Evolutionary conservation across 1,140 invertebrate genomes (phyloP).

Genomic region (Manduca sexta): DNA sequence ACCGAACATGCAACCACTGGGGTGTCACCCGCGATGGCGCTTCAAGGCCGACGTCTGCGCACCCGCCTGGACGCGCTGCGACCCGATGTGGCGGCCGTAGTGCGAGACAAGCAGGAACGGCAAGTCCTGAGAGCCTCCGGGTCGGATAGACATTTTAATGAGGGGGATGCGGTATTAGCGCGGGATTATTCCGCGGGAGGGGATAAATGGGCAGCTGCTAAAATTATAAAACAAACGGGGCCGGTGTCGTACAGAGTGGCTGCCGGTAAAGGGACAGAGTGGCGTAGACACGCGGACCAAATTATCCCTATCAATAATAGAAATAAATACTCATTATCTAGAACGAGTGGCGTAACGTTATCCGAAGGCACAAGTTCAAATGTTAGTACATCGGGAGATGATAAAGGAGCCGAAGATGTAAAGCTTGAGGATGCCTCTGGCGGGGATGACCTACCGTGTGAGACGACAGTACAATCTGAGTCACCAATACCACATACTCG

Average conservation of each 20-base stretch:
- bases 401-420: neutral
- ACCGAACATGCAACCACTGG: too few relatives aligned
- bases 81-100: neutral
- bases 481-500: too few relatives aligned
- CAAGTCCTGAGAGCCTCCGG: neutral
- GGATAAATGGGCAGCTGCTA: conserved; percentile 10
- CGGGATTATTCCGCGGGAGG: conserved; percentile 1
- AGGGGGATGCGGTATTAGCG: neutral
- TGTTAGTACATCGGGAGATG: neutral
- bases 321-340: neutral
- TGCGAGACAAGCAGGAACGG: neutral
- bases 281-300: neutral
- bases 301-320: neutral
- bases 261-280: neutral
- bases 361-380: neutral
- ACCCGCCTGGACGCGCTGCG: conserved; percentile 1
- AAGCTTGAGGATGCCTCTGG: neutral
- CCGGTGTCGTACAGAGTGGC: neutral
- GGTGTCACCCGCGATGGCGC: neutral
- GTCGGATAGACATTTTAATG: neutral
- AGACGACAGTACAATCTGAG: too few relatives aligned
- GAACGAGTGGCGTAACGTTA: neutral
- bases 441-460: neutral
- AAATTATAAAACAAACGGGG: conserved; percentile 1
- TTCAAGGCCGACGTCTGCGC: neutral